Evolutionary conservation across 2,888 invertebrate species (phyloP).

Genomic region (Cataglyphis rosenhaueri): DNA sequence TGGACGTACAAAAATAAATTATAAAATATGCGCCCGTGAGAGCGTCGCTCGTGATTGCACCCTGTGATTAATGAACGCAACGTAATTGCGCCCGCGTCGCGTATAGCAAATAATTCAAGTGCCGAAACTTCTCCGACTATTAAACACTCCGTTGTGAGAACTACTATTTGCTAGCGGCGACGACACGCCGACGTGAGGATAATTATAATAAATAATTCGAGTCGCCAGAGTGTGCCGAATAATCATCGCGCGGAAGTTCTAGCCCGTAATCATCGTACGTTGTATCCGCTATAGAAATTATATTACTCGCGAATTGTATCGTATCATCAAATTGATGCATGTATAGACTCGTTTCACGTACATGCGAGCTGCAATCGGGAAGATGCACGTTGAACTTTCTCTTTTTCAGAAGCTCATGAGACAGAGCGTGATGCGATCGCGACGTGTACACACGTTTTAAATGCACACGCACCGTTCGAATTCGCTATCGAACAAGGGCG

Average conservation of each 20-base stretch:
- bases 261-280: neutral
- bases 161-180: constrained; percentile 24
- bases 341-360: neutral
- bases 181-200: constrained; percentile 15
- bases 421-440: constrained; percentile 57
- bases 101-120: constrained; percentile 54
- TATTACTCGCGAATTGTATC: neutral
- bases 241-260: neutral
- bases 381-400: constrained; percentile 52
- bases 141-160: constrained; percentile 24
- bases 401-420: constrained; percentile 64
- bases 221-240: neutral
- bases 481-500: constrained; percentile 55
- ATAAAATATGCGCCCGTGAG: constrained; percentile 47
- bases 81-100: constrained; percentile 46
- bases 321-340: neutral
- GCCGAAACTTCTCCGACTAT: constrained; percentile 54
- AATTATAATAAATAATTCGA: constrained; percentile 43
- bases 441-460: constrained; percentile 55
- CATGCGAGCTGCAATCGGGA: neutral
- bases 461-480: constrained; percentile 52
- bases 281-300: neutral
- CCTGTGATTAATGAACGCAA: constrained; percentile 47
- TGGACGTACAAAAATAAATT: constrained; percentile 49
- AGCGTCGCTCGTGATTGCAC: constrained; percentile 47